Evolutionary conservation across 2,113 vertebrate genomes (phyloP).

Genomic region (Grammomys surdaster): DNA sequence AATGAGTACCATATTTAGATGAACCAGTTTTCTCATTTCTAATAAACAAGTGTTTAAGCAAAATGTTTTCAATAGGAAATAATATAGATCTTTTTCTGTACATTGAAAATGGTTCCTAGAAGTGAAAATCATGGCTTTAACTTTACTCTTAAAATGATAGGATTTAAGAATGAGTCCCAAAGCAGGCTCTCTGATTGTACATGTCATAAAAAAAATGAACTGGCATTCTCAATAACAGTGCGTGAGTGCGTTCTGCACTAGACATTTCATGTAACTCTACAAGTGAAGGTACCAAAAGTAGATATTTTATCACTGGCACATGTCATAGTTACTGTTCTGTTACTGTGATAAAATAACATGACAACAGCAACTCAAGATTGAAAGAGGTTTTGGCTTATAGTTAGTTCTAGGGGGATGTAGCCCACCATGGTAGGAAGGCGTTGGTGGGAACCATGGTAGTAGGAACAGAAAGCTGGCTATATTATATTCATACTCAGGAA

Average conservation of each 20-base stretch:
- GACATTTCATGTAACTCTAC: background rate
- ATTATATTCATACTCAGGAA: background rate
- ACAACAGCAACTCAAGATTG: background rate
- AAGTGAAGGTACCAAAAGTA: background rate
- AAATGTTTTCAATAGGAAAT: background rate
- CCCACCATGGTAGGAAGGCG: background rate
- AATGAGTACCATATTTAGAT: background rate
- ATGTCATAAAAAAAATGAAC: slow-evolving; percentile 27
- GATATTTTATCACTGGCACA: background rate
- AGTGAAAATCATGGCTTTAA: slow-evolving; percentile 53
- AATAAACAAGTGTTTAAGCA: background rate
- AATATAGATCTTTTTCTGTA: slow-evolving; percentile 25
- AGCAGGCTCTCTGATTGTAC: background rate
- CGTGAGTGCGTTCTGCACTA: background rate
- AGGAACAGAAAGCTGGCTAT: background rate
- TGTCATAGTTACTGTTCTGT: background rate
- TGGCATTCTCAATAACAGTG: slow-evolving; percentile 12
- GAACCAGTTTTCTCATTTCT: slow-evolving; percentile 1
- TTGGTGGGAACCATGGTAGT: background rate
- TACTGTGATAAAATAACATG: background rate
- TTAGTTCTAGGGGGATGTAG: background rate
- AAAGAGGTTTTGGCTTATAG: background rate
- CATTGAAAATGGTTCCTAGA: slow-evolving; percentile 45
- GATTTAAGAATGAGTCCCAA: slow-evolving; percentile 59
- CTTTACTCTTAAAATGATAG: slow-evolving; percentile 22